These are phyloP conservation scores for Trachurus trachurus DNA, from an alignment of 2,797 vertebrate genomes.

Conservation along the genomic window DNA sequence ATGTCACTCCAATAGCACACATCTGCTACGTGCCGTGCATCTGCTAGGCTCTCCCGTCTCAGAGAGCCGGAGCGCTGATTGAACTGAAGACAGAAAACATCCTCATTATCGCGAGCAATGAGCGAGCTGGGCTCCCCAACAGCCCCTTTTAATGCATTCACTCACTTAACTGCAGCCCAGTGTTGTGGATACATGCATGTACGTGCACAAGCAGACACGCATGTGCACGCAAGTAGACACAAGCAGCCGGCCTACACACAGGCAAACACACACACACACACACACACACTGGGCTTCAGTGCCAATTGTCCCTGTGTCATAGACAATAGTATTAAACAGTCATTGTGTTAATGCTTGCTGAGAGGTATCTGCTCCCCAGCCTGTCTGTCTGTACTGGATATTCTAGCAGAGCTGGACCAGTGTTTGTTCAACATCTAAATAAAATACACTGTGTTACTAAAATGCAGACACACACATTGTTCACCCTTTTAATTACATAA, in stretches of 20 bases:
- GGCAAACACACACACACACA: conserved; percentile 13
- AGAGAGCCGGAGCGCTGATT: conserved; percentile 71
- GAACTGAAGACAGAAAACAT: conserved; percentile 87
- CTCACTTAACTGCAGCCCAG: conserved; percentile 66
- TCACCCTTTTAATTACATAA: background rate
- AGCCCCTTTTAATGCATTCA: conserved; percentile 77
- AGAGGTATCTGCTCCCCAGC: conserved; percentile 14
- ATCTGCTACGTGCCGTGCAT: conserved; percentile 86
- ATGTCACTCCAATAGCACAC: conserved; percentile 88
- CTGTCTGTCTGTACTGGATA: conserved; percentile 20
- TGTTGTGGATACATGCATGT: conserved; percentile 30
- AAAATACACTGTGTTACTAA: background rate
- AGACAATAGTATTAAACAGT: conserved; percentile 54
- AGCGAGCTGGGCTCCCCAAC: conserved; percentile 69
- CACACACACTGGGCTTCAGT: conserved; percentile 17
- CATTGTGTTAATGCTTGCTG: conserved; percentile 50
- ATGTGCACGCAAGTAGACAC: conserved; percentile 6
- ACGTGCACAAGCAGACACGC: conserved; percentile 22
- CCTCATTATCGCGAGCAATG: conserved; percentile 82
- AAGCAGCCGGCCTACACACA: background rate
- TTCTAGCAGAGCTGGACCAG: background rate
- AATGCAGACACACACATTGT: no score
- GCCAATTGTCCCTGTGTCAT: conserved; percentile 43
- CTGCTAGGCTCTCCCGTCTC: conserved; percentile 80
- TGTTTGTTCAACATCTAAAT: background rate